Evolutionary conservation across 2,888 invertebrate species (phyloP), one percentile per base, ranked within the genome.

Genomic region (Lingula anatina): DNA sequence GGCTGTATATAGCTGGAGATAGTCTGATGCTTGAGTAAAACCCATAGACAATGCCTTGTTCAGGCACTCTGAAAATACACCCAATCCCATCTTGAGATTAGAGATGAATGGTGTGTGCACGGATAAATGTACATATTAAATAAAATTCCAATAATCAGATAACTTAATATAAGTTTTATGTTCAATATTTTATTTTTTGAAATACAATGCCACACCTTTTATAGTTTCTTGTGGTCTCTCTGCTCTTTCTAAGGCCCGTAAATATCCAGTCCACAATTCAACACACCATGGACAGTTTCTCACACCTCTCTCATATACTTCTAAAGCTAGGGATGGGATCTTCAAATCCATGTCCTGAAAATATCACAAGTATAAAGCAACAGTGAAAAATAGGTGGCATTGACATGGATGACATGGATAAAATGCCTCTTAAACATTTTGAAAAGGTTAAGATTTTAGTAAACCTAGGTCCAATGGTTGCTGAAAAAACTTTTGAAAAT

Each of bases 281-380:
- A 83, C 82, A 46, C 81, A 82, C 83, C 89, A 86, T 0, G 90
- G 86, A 64, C 88, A 86, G 71, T 94, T 89, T 37, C 90, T 81
- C 2, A 86, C 75, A 31, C 89, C 86, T 59, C 87, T 79, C 58
- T 83, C 81, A 64, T 86, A 84, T 7, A 86, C 82, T 53, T 76
- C 71, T 27, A 81, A 62, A 23, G 80, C 64, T 15, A 83, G 64
- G 1, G 71, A 61, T n/a, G 76, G 71, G 25, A 80, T 76, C 59
- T 80, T 71, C 27, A 78, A 49, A 28, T 70, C 66, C 21, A 53
- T 54, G 47, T 74, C 73, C 75, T 76, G 46, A 5, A 44, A 5
- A 1, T 85, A 85, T 21, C 40, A 46, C 23, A 48, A 37, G 26
- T 25, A 44, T 20, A 48, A 23, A 26, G 5, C 18, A 45, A 18